A percentile compares a stretch with the other conserved stretches of the same genome.
These are phyloP conservation scores for Chlamydotis undulata DNA, from an alignment of 2,113 vertebrate species.

Conservation along the genomic window DNA sequence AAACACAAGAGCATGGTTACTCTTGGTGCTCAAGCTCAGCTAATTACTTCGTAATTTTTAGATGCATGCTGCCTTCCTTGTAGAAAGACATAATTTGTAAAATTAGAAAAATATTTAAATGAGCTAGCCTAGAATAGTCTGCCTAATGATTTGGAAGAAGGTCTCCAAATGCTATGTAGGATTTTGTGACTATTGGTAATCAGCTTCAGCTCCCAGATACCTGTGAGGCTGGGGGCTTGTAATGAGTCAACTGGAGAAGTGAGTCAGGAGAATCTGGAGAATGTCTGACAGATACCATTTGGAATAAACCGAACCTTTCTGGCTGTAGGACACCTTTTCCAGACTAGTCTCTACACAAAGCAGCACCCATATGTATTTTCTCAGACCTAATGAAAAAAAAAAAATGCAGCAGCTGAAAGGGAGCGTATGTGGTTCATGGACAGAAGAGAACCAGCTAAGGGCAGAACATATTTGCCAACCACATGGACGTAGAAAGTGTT, in stretches of 20 bases:
- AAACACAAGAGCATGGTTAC: background rate
- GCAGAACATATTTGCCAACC: background rate
- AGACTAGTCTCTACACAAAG: background rate
- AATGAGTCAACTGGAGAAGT: background rate
- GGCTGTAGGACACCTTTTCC: background rate
- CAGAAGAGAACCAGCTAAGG: background rate
- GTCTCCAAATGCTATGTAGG: background rate
- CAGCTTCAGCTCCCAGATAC: background rate
- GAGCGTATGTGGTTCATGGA: background rate
- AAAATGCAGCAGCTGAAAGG: background rate
- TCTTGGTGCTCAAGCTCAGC: background rate
- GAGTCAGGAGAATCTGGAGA: background rate
- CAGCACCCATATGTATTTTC: background rate
- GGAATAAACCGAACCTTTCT: background rate
- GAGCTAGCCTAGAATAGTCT: background rate
- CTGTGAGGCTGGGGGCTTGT: background rate
- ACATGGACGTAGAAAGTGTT: background rate
- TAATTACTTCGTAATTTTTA: background rate
- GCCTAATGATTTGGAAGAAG: background rate
- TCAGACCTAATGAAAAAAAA: background rate
- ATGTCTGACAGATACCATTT: background rate
- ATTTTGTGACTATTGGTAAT: background rate
- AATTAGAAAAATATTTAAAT: background rate
- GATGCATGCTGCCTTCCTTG: background rate
- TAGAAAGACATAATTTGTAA: background rate